A percentile compares a stretch with the other conserved stretches of the same genome.
These are phyloP conservation scores for Palythoa heliodiscus DNA, from an alignment of 92 coral and sea anemone species.

Conservation along the genomic window DNA sequence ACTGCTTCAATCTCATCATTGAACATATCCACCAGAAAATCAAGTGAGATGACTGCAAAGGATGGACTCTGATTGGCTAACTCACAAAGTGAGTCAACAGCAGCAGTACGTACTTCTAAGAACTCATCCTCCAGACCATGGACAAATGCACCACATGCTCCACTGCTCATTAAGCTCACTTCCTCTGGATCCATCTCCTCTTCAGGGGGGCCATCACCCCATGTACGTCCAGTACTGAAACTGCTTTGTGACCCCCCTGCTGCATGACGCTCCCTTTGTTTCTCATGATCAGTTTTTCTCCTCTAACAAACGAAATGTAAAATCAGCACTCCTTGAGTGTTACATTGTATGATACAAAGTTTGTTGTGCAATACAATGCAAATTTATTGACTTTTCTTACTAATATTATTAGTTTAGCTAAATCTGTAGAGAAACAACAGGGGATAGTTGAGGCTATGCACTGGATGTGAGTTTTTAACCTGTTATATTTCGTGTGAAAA, in stretches of 20 bases:
- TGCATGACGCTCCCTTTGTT: slow-evolving; percentile 86
- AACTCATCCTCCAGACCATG: slow-evolving; percentile 97
- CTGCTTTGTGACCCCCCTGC: slow-evolving; percentile 77
- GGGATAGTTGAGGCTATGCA: too few species aligned
- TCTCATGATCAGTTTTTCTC: slow-evolving; percentile 94
- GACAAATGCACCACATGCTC: slow-evolving; percentile 98
- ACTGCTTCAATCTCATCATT: slow-evolving; percentile 98
- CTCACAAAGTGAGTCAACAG: slow-evolving; percentile 96
- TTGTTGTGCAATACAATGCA: too few species aligned
- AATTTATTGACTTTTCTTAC: too few species aligned
- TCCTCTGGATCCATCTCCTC: slow-evolving; percentile 90
- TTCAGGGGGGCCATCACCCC: slow-evolving; percentile 60
- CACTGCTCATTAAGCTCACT: slow-evolving; percentile 93
- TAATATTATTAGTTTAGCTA: too few species aligned
- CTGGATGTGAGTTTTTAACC: too few species aligned
- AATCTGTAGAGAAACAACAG: too few species aligned
- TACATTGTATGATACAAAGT: too few species aligned
- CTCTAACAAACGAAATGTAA: slow-evolving; percentile 48
- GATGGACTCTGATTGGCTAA: slow-evolving; percentile 91
- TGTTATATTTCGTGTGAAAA: too few species aligned
- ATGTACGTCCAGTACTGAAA: slow-evolving; percentile 82
- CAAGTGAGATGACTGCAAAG: slow-evolving; percentile 87
- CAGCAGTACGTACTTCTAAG: slow-evolving; percentile 97
- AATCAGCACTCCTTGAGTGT: not conserved
- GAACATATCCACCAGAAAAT: slow-evolving; percentile 96